These are phyloP conservation scores for Stylophora pistillata DNA, from an alignment of 64 coral and sea anemone genomes.

Conservation along the genomic window DNA sequence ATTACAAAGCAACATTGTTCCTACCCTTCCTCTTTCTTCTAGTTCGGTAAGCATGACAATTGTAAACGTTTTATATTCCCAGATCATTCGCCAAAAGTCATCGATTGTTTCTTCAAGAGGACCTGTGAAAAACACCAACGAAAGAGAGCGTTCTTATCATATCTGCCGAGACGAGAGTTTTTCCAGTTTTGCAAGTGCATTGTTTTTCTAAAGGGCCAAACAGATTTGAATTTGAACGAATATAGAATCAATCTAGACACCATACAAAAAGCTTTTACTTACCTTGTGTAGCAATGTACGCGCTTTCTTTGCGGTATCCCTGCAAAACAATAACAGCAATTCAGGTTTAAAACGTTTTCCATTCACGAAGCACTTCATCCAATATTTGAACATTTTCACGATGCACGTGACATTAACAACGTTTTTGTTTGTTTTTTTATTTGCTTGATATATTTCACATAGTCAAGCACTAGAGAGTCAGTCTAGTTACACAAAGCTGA, in stretches of 20 bases:
- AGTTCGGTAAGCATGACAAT: slow-evolving; percentile 98
- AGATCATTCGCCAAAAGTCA: slow-evolving; percentile 99
- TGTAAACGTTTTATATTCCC: slow-evolving; percentile 88
- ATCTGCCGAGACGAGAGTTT: neutral
- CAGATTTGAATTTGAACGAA: too few species aligned
- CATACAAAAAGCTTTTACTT: neutral
- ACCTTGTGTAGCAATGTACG: slow-evolving; percentile 99
- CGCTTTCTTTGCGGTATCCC: slow-evolving; percentile 97
- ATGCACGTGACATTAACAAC: too few species aligned
- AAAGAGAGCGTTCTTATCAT: neutral
- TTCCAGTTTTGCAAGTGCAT: neutral
- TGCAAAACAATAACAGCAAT: slow-evolving; percentile 14
- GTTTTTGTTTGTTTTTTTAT: too few species aligned
- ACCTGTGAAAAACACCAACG: slow-evolving; percentile 39
- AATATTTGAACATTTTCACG: too few species aligned
- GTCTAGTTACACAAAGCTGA: neutral
- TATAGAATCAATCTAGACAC: neutral
- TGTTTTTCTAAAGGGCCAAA: too few species aligned
- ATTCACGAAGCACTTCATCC: too few species aligned
- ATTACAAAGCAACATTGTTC: neutral
- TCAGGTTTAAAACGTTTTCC: neutral
- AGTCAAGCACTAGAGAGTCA: neutral
- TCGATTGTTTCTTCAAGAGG: slow-evolving; percentile 77
- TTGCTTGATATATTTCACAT: too few species aligned
- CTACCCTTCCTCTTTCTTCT: slow-evolving; percentile 90